Base-by-base conservation (phyloP, 1,140 invertebrate genomes). In the Dermatophagoides farinae region DNA sequence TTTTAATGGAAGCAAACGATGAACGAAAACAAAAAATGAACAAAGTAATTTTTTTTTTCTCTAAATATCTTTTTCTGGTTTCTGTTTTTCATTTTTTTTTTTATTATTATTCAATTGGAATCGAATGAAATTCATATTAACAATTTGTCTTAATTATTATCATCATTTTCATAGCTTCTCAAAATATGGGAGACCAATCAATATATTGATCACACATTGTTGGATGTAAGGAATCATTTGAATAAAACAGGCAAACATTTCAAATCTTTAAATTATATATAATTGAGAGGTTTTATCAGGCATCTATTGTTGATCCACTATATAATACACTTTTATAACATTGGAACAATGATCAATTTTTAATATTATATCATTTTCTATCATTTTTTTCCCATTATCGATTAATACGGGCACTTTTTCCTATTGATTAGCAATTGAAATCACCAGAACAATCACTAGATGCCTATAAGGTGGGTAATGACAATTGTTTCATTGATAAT, bases 161-260 rank as follows among this genome's bases (percentile, higher is more conserved):
- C 18, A 10, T 55, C 41, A 61, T 64, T 61, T 65, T 68, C 68
- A 37, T 70, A 81, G 77, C 73, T 97, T 51, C 75, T 95, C 20
- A 86, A 83, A 54, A 74, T 97, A 12, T 97, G 92, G 92, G 89
- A 95, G 71, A 88, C 87, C 58, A 95, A 96, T 62, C 91, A 92
- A 74, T 95, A 95, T 73, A 89, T 96, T 70, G 82, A 84, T 68
- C 75, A 80, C 46, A 78, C 79, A 2, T 85, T 88, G 59, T 82
- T 95, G 63, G 85, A 88, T 62, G 73, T 74, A 67, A 68, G 68
- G 65, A 22, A 55, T 55, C 23, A 20, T 55, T 53, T 20, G 1
- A 53, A 53, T 4, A 38, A n/a, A n/a, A 38, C 51, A n/a, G 18
- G 12, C 50, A 51, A 20, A 51, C 10, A 51, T 10, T 51, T 9